A percentile compares a stretch with the other conserved stretches of the same genome.
phyloP scores from a whole-genome alignment of 2,797 vertebrate species.

The Rachycentron canadum region DNA sequence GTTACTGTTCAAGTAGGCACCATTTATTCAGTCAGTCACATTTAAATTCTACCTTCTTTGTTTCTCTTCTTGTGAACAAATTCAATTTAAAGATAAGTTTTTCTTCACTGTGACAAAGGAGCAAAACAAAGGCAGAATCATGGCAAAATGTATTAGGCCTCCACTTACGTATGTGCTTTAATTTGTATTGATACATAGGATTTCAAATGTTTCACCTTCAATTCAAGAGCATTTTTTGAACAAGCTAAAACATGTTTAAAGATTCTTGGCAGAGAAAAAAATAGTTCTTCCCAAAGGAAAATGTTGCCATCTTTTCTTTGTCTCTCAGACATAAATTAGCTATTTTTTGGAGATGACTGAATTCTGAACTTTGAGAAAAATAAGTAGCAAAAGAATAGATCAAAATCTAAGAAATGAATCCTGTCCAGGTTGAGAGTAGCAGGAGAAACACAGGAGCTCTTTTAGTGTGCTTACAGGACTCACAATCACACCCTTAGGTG shows the following conservation, averaged over 20 bases:
- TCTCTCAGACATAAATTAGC: too few relatives aligned
- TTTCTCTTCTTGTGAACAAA: background rate
- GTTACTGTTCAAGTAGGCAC: constrained; percentile 8
- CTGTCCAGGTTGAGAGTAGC: too few relatives aligned
- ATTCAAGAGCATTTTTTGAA: background rate
- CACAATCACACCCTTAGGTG: too few relatives aligned
- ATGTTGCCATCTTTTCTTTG: too few relatives aligned
- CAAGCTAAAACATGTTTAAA: background rate
- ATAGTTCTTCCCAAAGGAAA: background rate
- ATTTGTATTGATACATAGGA: background rate
- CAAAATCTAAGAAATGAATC: too few relatives aligned
- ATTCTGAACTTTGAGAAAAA: too few relatives aligned
- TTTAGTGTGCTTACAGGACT: too few relatives aligned
- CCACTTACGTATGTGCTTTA: background rate
- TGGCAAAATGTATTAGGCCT: background rate
- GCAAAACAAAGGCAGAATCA: background rate
- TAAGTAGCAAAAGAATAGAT: too few relatives aligned
- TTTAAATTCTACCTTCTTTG: background rate
- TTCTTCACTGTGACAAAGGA: background rate
- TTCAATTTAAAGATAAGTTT: background rate
- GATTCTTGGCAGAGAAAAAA: background rate
- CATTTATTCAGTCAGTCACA: background rate
- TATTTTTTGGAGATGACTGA: too few relatives aligned
- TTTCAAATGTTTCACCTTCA: background rate
- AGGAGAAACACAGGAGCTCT: too few relatives aligned